Evolutionary conservation across 2,113 vertebrate species (phyloP), one percentile per base, ranked within the genome.

Genomic region (Ibidorhyncha struthersii): DNA sequence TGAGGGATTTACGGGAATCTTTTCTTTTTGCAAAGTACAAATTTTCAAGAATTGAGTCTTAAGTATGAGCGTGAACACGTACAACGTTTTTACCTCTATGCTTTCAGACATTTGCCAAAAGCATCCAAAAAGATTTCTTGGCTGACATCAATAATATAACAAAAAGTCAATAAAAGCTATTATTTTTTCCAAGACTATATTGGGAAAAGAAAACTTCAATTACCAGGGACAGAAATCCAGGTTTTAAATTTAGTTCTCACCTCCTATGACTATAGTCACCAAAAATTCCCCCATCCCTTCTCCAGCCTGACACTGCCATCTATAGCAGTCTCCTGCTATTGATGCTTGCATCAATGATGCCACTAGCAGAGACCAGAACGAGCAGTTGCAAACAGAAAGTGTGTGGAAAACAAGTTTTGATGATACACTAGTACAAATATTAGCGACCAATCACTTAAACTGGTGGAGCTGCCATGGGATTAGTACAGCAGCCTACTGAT

Each of bases 261-360:
- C 32, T 74, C 63, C 63, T 40, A 52, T 78, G 88, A 61, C 82
- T 78, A 14, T 5, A 94, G 59, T 45, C 59, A 93, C 67, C 65
- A 88, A 82, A 93, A 92, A 36, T 29, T 49, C 76, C 81, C 47
- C 21, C 29, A 55, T 10, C 0, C 0, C 38, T 95, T 92, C 89
- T 38, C 32, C 70, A 93, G 86, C 82, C 86, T 91, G 89, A 89
- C 86, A 87, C 56, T 82, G 89, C 87, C 93, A 91, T 43, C 86
- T 96, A 86, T 80, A 84, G 91, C 76, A 95, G 86, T 53, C 59
- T 77, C 4, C 0, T 56, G 65, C 76, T 55, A 66, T 2, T 38
- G n/a, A 30, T 43, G 53, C 52, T 53, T 56, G 83, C 52, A 89
- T 89, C 76, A 90, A 8, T 3, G 34, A 16, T 56, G 62, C 30